Percentiles rank a stretch among this genome's conserved stretches.
Evolutionary conservation across 2,888 invertebrate species (phyloP).

Genomic region (Ceriagrion tenellum): DNA sequence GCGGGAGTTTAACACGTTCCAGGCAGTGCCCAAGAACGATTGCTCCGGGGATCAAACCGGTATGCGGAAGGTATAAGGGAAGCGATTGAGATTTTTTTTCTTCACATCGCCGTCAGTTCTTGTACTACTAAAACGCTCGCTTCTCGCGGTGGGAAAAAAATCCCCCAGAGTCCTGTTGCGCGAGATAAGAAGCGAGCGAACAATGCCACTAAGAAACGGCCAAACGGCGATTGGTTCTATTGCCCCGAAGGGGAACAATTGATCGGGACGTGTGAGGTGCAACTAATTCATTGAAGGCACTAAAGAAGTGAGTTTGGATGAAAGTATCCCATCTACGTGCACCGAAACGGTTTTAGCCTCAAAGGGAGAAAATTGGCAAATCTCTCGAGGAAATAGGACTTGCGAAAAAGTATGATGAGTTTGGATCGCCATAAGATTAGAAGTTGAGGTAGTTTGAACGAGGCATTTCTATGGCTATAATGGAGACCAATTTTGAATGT

Average conservation of each 20-base stretch:
- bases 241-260: background rate
- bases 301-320: background rate
- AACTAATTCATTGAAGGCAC: background rate
- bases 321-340: background rate
- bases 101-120: background rate
- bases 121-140: background rate
- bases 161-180: background rate
- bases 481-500: no score
- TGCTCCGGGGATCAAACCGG: background rate
- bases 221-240: background rate
- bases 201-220: background rate
- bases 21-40: background rate
- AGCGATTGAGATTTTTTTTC: background rate
- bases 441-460: no score
- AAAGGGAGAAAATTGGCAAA: background rate
- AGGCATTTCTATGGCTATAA: no score
- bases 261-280: background rate
- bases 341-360: background rate
- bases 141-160: background rate
- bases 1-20: background rate
- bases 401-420: background rate
- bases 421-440: no score
- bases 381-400: background rate
- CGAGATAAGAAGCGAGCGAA: background rate
- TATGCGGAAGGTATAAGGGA: slow-evolving; percentile 3